Conservation (phyloP, 2,888 invertebrate genomes). For the Luperina nickerlii region DNA sequence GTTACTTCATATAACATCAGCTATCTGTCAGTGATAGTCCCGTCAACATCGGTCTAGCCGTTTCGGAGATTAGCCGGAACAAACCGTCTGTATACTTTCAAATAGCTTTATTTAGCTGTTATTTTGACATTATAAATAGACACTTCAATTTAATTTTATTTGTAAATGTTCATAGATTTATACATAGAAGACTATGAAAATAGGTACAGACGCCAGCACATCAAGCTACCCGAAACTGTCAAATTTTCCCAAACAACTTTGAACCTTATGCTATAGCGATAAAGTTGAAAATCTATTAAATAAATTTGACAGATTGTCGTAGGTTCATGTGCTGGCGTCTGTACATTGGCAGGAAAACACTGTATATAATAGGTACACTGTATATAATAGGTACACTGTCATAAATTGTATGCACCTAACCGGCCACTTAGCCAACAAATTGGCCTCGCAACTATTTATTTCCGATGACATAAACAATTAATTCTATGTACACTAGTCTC, state of each 20-base stretch:
- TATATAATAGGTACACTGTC: neutral
- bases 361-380: neutral
- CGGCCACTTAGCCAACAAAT: slow-evolving; percentile 15
- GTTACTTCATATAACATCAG: neutral
- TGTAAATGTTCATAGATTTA: no score
- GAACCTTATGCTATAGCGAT: no score
- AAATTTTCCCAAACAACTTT: no score
- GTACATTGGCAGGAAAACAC: neutral
- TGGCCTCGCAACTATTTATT: slow-evolving; percentile 49
- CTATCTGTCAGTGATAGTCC: neutral
- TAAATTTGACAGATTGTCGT: no score
- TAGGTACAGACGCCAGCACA: neutral
- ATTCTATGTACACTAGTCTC: neutral
- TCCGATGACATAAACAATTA: slow-evolving; percentile 40
- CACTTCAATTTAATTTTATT: neutral
- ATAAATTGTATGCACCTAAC: slow-evolving; percentile 20
- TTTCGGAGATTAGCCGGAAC: neutral
- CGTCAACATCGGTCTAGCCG: neutral
- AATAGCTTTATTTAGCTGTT: neutral
- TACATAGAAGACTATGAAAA: neutral
- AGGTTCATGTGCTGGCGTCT: no score
- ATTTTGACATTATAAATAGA: neutral
- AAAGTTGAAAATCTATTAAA: no score
- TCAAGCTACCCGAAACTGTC: no score
- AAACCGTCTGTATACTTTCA: neutral